These are phyloP conservation scores for Calonectris borealis DNA, from an alignment of 2,113 vertebrate species.

Conservation along the genomic window DNA sequence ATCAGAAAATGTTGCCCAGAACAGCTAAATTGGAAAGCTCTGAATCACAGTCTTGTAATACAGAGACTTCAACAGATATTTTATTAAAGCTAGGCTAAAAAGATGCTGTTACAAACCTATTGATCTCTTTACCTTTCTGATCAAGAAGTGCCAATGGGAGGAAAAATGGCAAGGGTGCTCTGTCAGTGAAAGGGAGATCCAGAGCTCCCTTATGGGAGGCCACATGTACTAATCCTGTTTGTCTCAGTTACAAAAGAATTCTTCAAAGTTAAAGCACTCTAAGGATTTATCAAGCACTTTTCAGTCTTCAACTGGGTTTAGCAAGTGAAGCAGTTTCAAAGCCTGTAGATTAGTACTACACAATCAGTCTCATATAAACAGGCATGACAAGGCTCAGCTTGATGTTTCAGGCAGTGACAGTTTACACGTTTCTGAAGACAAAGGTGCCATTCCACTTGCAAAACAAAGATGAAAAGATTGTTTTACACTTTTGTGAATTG, in stretches of 20 bases:
- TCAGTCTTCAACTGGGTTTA: constrained; percentile 50
- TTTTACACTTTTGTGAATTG: not conserved
- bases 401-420: constrained; percentile 31
- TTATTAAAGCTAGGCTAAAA: not conserved
- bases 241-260: constrained; percentile 6
- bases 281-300: constrained; percentile 36
- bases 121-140: not conserved
- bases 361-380: not conserved
- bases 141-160: not conserved
- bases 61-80: not conserved
- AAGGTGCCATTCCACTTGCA: constrained; percentile 6
- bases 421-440: constrained; percentile 30
- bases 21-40: not conserved
- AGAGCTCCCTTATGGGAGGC: not conserved
- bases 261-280: constrained; percentile 16
- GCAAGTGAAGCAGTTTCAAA: constrained; percentile 27
- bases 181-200: not conserved
- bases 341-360: constrained; percentile 39
- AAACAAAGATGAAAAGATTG: constrained; percentile 5
- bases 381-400: constrained; percentile 11
- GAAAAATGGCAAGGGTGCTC: not conserved
- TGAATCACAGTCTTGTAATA: not conserved
- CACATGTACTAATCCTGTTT: constrained; percentile 18
- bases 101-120: not conserved
- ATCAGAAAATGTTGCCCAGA: not conserved